Conservation (phyloP, 2,113 vertebrate genomes). For the Oceanites oceanicus region DNA sequence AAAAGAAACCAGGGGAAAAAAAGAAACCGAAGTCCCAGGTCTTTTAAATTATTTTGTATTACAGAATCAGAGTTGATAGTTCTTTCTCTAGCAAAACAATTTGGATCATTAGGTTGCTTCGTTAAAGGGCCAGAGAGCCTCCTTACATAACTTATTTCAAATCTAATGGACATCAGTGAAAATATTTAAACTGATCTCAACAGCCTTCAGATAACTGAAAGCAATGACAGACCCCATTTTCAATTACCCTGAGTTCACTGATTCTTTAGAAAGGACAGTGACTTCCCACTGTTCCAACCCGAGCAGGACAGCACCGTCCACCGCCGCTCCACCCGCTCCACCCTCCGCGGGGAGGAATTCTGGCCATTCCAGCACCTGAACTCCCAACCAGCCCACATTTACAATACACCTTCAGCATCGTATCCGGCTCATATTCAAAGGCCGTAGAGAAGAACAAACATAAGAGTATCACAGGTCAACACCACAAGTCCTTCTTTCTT, state of each 20-base stretch:
- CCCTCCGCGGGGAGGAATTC: not conserved
- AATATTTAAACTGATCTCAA: not conserved
- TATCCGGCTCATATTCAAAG: not conserved
- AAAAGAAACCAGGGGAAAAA: not conserved
- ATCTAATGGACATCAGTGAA: not conserved
- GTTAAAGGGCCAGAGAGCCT: too few species aligned
- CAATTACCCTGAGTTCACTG: not conserved
- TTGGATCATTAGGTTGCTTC: not conserved
- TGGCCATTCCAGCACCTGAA: not conserved
- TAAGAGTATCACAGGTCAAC: not conserved
- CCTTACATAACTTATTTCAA: not conserved
- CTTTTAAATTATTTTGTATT: not conserved
- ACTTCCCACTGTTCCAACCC: not conserved
- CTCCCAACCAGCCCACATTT: not conserved
- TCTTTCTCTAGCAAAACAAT: not conserved
- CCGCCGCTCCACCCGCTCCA: fast-evolving
- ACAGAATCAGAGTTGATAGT: not conserved
- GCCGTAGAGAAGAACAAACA: not conserved
- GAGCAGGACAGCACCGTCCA: not conserved
- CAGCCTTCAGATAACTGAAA: not conserved
- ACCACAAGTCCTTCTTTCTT: not conserved
- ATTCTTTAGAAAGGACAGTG: not conserved
- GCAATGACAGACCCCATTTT: not conserved
- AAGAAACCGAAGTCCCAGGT: not conserved
- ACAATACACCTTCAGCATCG: not conserved